Evolutionary conservation across 1,140 invertebrate genomes (phyloP).

Genomic region (Microplitis mediator): DNA sequence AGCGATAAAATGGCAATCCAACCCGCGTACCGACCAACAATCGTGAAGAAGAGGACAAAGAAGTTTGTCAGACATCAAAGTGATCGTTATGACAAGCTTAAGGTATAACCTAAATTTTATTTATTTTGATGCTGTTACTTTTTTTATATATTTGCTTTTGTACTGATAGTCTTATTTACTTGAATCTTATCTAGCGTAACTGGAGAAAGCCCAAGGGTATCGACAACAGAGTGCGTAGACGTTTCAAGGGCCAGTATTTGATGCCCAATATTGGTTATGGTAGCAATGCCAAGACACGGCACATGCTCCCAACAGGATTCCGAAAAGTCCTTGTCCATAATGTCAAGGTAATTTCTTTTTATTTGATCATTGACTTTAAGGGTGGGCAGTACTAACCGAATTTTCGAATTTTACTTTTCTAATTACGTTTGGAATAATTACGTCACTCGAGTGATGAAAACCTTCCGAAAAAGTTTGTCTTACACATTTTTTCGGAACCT

Average conservation of each 20-base stretch:
- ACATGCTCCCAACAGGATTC: constrained; percentile 98
- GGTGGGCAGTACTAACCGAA: too few species aligned
- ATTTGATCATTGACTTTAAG: too few species aligned
- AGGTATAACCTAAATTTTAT: constrained; percentile 65
- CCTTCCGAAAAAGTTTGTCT: too few species aligned
- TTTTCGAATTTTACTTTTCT: too few species aligned
- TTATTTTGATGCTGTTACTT: not conserved
- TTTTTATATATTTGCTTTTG: not conserved
- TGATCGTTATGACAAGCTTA: constrained; percentile 95
- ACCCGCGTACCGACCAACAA: constrained; percentile 85
- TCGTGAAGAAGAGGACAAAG: constrained; percentile 96
- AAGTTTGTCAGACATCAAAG: constrained; percentile 96
- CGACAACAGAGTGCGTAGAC: constrained; percentile 97
- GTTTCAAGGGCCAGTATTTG: constrained; percentile 97
- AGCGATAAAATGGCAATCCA: constrained; percentile 75
- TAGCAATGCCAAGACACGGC: constrained; percentile 89
- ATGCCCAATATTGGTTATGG: constrained; percentile 99
- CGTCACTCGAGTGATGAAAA: too few species aligned
- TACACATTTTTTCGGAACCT: too few species aligned
- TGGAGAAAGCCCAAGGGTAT: constrained; percentile 98
- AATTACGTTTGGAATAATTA: too few species aligned
- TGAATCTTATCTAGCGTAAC: constrained; percentile 67
- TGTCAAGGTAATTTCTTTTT: constrained; percentile 69
- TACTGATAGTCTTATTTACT: constrained; percentile 17
- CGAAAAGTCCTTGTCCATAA: constrained; percentile 90